Conservation (phyloP, 2,113 vertebrate species). For the Sclerurus mexicanus region DNA sequence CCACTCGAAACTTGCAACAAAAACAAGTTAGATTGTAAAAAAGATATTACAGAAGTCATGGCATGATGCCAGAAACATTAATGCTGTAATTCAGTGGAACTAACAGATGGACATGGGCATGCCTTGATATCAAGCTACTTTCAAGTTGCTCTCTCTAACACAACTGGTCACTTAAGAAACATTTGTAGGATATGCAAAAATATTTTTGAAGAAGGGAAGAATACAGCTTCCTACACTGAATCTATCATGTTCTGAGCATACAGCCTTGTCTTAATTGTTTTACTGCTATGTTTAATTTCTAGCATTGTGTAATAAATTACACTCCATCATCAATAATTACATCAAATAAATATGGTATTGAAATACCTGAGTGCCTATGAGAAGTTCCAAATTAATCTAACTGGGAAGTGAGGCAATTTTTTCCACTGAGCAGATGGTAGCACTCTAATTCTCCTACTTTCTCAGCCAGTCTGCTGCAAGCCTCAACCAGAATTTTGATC, state of each 20-base stretch:
- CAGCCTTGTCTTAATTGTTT: background rate
- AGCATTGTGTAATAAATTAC: background rate
- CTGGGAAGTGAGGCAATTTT: background rate
- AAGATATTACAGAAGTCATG: background rate
- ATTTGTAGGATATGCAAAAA: background rate
- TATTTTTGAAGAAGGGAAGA: background rate
- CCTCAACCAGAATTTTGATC: background rate
- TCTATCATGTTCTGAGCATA: background rate
- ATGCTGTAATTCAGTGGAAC: background rate
- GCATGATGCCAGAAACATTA: background rate
- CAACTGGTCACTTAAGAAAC: background rate
- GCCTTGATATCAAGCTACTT: background rate
- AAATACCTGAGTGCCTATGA: background rate
- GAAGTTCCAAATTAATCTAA: background rate
- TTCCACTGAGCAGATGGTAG: background rate
- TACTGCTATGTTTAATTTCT: background rate
- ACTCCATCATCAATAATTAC: background rate
- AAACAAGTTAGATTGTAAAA: background rate
- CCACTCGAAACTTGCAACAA: background rate
- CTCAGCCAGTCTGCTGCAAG: background rate
- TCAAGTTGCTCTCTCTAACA: background rate
- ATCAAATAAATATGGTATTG: background rate
- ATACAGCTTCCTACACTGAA: background rate
- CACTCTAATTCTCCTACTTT: background rate
- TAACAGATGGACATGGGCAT: background rate